Base-by-base conservation (phyloP, 92 coral and sea anemone genomes). In the Epizoanthus ramosus region DNA sequence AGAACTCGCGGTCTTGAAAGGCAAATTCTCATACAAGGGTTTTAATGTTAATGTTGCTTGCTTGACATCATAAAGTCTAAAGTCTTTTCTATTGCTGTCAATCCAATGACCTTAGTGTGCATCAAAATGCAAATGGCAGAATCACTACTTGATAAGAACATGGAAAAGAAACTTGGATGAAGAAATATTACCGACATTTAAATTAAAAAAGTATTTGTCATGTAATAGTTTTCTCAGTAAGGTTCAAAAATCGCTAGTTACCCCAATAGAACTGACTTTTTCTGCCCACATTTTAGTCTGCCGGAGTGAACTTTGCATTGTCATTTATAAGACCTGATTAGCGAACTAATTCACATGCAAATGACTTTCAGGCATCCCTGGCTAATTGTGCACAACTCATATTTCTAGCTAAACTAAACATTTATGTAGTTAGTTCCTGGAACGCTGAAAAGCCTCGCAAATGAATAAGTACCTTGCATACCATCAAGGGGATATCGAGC, bases 21-120 rank as follows among this genome's bases (percentile, higher is more conserved):
- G 63, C 70, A 74, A 74, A 23, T 54, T 25, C 65, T 74, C 14
- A 77, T 77, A 72, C 43, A 12, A 72, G 60, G 24, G 23, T 24
- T 77, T 77, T 77, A 63, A 77, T 77, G 70, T 61, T 61, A 61
- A 77, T 77, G 43, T 77, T 41, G 35, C 19, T 60, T 47, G 52
- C 25, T 41, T 69, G 23, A 50, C 54, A 50, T 9, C 54, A 50
- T 50, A 3, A 22, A 59, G 6, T 59, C 60, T 19, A 3, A 31
- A 37, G 23, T 16, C 70, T 43, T 39, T 41, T 37, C 71, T 67
- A 41, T 33, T 23, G 39, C 22, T 77, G 57, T 15, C 19, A 35
- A 15, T 50, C 17, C 22, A 5, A 25, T 43, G 68, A 37, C 37
- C 57, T 9, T 28, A 12, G 10, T 10, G 8, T 16, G 47, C 57